phyloP scores from a whole-genome alignment of 2,797 vertebrate species.

The Hoplostethus mediterraneus region DNA sequence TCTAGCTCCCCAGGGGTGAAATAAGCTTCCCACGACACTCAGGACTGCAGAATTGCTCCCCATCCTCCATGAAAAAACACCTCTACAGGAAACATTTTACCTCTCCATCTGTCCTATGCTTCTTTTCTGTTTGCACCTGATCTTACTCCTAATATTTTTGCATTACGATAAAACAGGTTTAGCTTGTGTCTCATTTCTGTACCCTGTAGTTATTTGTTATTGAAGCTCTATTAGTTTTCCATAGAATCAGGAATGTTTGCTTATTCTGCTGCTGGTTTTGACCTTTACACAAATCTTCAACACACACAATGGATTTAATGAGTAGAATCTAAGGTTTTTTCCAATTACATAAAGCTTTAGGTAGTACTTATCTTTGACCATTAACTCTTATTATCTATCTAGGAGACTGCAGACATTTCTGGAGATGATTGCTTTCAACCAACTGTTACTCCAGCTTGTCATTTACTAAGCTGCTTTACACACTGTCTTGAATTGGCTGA shows the following conservation, averaged over 20 bases:
- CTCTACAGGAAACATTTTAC: not conserved
- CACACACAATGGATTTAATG: too few species aligned
- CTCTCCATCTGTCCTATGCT: not conserved
- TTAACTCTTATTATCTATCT: constrained; percentile 7
- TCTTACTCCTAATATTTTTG: too few species aligned
- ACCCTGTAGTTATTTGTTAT: not conserved
- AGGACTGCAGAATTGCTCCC: not conserved
- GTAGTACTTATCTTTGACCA: too few species aligned
- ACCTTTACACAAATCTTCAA: too few species aligned
- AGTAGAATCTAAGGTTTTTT: too few species aligned
- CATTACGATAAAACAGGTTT: not conserved
- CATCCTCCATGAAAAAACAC: not conserved
- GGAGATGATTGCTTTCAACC: constrained; percentile 36
- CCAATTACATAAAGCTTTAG: too few species aligned
- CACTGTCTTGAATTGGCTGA: constrained; percentile 23
- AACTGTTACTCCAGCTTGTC: constrained; percentile 17
- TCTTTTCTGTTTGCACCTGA: not conserved
- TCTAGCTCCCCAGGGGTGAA: not conserved
- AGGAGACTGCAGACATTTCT: constrained; percentile 41
- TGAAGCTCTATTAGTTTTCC: not conserved
- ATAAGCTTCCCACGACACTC: not conserved
- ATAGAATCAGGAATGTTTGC: too few species aligned
- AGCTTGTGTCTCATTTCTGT: not conserved
- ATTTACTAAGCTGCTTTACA: constrained; percentile 8
- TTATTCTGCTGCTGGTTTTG: too few species aligned